phyloP scores from a whole-genome alignment of 1,140 invertebrate genomes.

The Drosophila sproati region DNA sequence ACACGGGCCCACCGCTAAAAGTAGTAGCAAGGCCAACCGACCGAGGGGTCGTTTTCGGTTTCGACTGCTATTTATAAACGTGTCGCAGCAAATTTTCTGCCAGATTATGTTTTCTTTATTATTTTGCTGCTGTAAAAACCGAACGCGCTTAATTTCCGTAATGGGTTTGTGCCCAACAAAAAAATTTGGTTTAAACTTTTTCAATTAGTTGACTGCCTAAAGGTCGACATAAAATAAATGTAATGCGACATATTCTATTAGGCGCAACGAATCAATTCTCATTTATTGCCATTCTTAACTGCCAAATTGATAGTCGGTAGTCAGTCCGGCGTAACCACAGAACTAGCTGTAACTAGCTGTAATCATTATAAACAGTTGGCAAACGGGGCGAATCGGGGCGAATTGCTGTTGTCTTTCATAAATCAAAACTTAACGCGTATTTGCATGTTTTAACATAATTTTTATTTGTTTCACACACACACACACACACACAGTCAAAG shows the following conservation, averaged over 20 bases:
- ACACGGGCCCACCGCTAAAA: slow-evolving; percentile 50
- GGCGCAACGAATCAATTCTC: slow-evolving; percentile 72
- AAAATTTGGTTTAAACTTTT: slow-evolving; percentile 76
- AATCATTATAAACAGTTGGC: slow-evolving; percentile 79
- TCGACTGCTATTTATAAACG: slow-evolving; percentile 70
- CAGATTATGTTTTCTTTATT: slow-evolving; percentile 81
- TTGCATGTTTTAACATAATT: slow-evolving; percentile 84
- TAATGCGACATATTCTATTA: slow-evolving; percentile 72
- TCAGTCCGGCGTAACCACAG: slow-evolving; percentile 44
- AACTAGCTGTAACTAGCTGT: slow-evolving; percentile 65
- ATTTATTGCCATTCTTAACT: slow-evolving; percentile 44
- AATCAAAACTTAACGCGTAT: slow-evolving; percentile 84
- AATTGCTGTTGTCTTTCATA: slow-evolving; percentile 67
- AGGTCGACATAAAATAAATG: slow-evolving; percentile 43
- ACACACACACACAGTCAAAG: slow-evolving; percentile 26
- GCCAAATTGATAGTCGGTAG: slow-evolving; percentile 7
- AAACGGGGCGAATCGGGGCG: slow-evolving; percentile 28
- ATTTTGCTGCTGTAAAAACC: slow-evolving; percentile 56
- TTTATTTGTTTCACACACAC: slow-evolving; percentile 75
- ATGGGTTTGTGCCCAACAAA: slow-evolving; percentile 55
- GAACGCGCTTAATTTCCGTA: slow-evolving; percentile 83
- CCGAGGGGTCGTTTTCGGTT: background rate
- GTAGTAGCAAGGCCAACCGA: background rate
- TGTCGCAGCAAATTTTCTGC: slow-evolving; percentile 69
- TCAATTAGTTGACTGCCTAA: slow-evolving; percentile 63